Percentiles rank a stretch among this genome's conserved stretches.
phyloP scores from a whole-genome alignment of 2,888 invertebrate genomes.

The Ypsolopha scabrella region DNA sequence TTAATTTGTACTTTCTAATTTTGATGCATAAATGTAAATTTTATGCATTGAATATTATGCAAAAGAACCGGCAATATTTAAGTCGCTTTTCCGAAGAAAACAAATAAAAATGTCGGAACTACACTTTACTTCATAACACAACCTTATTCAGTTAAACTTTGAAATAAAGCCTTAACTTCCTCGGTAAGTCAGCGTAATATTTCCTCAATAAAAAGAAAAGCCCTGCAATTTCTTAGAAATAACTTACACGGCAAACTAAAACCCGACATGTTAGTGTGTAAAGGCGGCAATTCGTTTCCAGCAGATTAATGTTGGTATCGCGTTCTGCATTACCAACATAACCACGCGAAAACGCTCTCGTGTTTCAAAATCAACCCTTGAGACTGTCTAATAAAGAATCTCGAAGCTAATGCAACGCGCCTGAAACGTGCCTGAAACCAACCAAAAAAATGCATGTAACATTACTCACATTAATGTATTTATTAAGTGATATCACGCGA shows the following conservation, averaged over 20 bases:
- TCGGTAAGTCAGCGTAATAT: too few relatives aligned
- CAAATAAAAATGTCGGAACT: too few relatives aligned
- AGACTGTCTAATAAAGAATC: not conserved
- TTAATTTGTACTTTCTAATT: too few relatives aligned
- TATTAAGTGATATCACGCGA: conserved; percentile 39
- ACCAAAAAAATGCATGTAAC: conserved; percentile 24
- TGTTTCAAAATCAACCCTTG: not conserved
- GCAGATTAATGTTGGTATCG: conserved; percentile 8
- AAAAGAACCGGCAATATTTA: too few relatives aligned
- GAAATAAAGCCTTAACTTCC: too few relatives aligned
- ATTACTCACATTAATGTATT: conserved; percentile 37
- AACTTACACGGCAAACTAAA: not conserved
- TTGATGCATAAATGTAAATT: too few relatives aligned
- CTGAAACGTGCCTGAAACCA: conserved; percentile 20
- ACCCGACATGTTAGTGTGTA: not conserved
- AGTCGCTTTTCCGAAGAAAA: too few relatives aligned
- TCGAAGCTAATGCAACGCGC: not conserved
- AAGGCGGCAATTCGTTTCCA: not conserved
- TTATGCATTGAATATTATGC: too few relatives aligned
- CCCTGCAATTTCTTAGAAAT: too few relatives aligned
- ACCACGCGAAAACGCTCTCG: not conserved
- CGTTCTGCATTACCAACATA: conserved; percentile 3
- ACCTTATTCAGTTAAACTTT: too few relatives aligned
- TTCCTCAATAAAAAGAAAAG: too few relatives aligned
- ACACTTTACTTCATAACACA: too few relatives aligned